Conservation (phyloP, 2,888 invertebrate species). For the Sarcophaga caerulescens region DNA sequence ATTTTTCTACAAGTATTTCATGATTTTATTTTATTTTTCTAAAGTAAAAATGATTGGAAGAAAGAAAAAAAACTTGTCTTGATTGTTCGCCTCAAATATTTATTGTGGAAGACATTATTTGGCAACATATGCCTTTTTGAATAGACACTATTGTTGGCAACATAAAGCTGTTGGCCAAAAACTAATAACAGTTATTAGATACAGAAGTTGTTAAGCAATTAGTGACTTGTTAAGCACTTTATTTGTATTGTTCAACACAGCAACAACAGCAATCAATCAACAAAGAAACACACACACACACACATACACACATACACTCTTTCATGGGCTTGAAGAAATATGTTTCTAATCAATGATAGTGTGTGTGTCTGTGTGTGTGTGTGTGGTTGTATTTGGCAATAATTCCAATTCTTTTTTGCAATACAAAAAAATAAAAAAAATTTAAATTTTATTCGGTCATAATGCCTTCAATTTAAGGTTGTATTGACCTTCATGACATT, state of each 20-base stretch:
- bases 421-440: not conserved
- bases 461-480: constrained; percentile 48
- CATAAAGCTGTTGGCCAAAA: constrained; percentile 35
- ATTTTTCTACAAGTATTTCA: not conserved
- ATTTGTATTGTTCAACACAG: constrained; percentile 56
- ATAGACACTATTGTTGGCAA: constrained; percentile 26
- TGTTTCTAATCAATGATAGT: too few relatives aligned
- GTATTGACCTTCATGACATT: constrained; percentile 38
- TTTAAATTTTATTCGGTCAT: constrained; percentile 27
- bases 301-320: constrained; percentile 9
- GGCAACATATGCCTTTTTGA: not conserved
- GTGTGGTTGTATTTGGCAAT: constrained; percentile 24
- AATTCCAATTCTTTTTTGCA: constrained; percentile 10
- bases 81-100: not conserved
- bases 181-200: constrained; percentile 64
- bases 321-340: not conserved
- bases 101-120: constrained; percentile 6
- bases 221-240: constrained; percentile 64
- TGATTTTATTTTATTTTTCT: not conserved
- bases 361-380: too few relatives aligned
- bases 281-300: not conserved
- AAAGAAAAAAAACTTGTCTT: not conserved
- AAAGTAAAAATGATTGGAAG: too few relatives aligned
- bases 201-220: constrained; percentile 65
- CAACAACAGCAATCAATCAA: constrained; percentile 45